Base-by-base conservation (phyloP, 2,888 invertebrate species). In the Aphidoletes aphidimyza region DNA sequence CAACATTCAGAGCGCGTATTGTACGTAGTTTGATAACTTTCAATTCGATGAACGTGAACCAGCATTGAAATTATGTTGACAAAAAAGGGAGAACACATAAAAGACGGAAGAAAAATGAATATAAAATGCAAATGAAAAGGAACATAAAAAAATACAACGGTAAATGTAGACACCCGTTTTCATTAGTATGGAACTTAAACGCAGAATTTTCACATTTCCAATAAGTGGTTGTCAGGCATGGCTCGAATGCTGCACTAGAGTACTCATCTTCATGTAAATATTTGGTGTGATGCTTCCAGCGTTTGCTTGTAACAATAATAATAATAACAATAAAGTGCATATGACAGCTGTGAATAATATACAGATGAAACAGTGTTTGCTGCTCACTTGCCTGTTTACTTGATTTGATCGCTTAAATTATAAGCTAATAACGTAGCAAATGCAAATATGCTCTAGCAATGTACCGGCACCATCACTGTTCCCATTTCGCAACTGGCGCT, bases 281-380 rank as follows among this genome's bases (percentile, higher is more conserved):
- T 11, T 69, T 1, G 14, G 69, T 17, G n/a, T 17, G 34, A 26
- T 30, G 69, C 69, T 69, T 30, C 69, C 17, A 69, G 34, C 69
- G 30, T 14, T 69, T 69, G 69, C 34, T 69, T 69, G 69, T 30
- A 14, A 14, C 30, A 69, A 30, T 14, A 69, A 69, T 69, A 69
- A 69, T 30, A 69, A 69, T 69, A 14, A 69, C 17, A 69, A 69
- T 69, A 69, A 69, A 30, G 30, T 69, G 34, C 69, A 69, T 69
- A 69, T 69, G 69, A 69, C 69, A 69, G 30, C 69, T 54, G 54
- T 54, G 39, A 5, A 39, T 39, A 39, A 8, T 39, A 8, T 39
- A 54, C 22, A 54, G n/a, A 22, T 19, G 54, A 54, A 54, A 19
- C 54, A 26, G 19, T 26, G 22, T 69, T 30, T 69, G 14, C 30